Conservation (phyloP, 1,140 invertebrate genomes). For the Drosophila subpulchrella region DNA sequence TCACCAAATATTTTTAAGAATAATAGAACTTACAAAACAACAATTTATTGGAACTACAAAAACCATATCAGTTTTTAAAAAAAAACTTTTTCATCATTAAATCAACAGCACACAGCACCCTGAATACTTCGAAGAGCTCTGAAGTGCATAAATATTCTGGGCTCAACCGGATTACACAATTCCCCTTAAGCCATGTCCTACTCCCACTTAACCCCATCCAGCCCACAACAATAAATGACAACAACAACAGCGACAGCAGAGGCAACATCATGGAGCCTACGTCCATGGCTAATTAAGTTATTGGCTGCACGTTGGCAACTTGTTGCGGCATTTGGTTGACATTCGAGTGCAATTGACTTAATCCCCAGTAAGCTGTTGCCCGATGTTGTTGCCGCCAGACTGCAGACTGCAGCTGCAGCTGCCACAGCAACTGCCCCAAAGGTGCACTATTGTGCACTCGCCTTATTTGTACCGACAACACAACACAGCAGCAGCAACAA, state of each 20-base stretch:
- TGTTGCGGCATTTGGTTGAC: constrained; percentile 78
- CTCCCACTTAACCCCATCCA: constrained; percentile 36
- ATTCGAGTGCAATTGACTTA: constrained; percentile 81
- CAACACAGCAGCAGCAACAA: constrained; percentile 24
- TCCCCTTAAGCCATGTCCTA: constrained; percentile 34
- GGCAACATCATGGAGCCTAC: constrained; percentile 44
- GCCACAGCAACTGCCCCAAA: constrained; percentile 32
- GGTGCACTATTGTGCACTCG: constrained; percentile 69
- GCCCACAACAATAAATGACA: constrained; percentile 33
- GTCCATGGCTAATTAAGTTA: constrained; percentile 75
- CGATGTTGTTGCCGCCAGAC: constrained; percentile 22
- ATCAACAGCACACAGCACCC: too few relatives aligned
- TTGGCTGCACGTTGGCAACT: constrained; percentile 77
- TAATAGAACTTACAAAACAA: too few relatives aligned
- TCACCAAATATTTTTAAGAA: too few relatives aligned
- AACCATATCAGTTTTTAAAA: too few relatives aligned
- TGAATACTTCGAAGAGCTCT: not conserved
- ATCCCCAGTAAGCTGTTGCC: constrained; percentile 70
- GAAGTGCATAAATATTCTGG: constrained; percentile 12
- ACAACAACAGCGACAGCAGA: constrained; percentile 9
- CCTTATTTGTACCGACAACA: constrained; percentile 79
- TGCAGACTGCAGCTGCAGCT: constrained; percentile 26
- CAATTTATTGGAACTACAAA: too few relatives aligned
- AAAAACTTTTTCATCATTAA: not conserved
- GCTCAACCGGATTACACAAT: constrained; percentile 23